Base-by-base conservation (phyloP, 2,888 invertebrate genomes). In the Anoncus sp. region DNA sequence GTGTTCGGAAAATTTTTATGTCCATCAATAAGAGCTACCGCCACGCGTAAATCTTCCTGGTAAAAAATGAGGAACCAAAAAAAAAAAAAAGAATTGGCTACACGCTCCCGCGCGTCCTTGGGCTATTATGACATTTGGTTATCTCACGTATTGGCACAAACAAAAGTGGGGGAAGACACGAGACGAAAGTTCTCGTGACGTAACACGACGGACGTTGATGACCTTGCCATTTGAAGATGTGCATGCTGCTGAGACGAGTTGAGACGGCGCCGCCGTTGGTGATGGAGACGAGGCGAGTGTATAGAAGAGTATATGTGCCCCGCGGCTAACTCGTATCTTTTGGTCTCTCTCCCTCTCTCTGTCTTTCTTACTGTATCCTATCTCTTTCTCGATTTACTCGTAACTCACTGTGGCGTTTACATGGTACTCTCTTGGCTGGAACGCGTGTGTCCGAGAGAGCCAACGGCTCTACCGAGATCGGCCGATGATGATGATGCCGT, bases 141-240 rank as follows among this genome's bases (percentile, higher is more conserved):
- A 76, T 77, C 63, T 63, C 60, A 65, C 43, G n/a, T n/a, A 74
- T 20, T 60, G 63, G 31, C 59, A 43, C 55, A 47, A 63, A 55
- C 31, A 45, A 35, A 40, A 31, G 49, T 12, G 27, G 24, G 49
- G 47, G n/a, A 59, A 43, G 35, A 53, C 63, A 45, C 69, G 73
- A n/a, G n/a, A 79, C 81, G 77, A 81, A 75, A 80, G 80, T 81
- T 81, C 27, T 38, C 53, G 43, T 79, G 74, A 75, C 77, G 77
- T 81, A 77, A 81, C 75, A 60, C 62, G 35, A 55, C 71, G 70
- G 84, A 83, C 83, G 84, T 77, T 82, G 85, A 84, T 87, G 88
- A 88, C 88, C 88, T 88, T 88, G 88, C 88, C 88, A 88, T 88
- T 88, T 88, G 86, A 85, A 87, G 88, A 88, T 87, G 87, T 85